Percentiles rank a stretch among this genome's conserved stretches.
These are phyloP conservation scores for Drosophila bocki DNA, from an alignment of 1,140 invertebrate genomes.

Conservation along the genomic window DNA sequence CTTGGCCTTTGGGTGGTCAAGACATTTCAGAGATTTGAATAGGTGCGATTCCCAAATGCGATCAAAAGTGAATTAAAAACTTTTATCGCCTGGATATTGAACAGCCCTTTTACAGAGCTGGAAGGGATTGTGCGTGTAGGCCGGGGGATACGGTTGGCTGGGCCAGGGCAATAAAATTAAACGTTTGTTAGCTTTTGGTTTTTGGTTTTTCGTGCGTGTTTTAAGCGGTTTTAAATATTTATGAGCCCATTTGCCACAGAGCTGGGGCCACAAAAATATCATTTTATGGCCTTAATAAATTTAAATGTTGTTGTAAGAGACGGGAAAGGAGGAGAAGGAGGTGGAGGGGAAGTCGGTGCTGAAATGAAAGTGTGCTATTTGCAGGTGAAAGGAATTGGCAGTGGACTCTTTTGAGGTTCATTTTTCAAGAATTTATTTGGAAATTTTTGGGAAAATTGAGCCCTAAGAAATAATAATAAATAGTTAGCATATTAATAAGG, in stretches of 20 bases:
- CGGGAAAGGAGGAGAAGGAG: not conserved
- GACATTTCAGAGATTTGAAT: slow-evolving; percentile 51
- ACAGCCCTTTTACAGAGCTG: slow-evolving; percentile 3
- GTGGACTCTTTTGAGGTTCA: not conserved
- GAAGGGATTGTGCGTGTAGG: slow-evolving; percentile 5
- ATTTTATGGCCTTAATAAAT: slow-evolving; percentile 78
- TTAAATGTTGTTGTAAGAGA: slow-evolving; percentile 62
- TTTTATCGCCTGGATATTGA: slow-evolving; percentile 61
- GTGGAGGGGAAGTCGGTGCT: not conserved
- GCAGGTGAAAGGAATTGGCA: slow-evolving; percentile 20
- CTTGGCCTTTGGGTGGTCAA: slow-evolving; percentile 67
- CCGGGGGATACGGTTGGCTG: slow-evolving; percentile 16
- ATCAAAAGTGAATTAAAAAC: slow-evolving; percentile 72
- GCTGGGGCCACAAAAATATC: slow-evolving; percentile 65
- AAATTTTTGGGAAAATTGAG: not conserved
- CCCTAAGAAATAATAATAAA: not conserved
- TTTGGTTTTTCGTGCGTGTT: slow-evolving; percentile 64
- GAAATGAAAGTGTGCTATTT: slow-evolving; percentile 31
- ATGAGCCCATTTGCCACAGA: slow-evolving; percentile 72
- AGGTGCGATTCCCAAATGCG: slow-evolving; percentile 73
- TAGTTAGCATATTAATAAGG: not conserved
- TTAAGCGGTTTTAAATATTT: slow-evolving; percentile 81
- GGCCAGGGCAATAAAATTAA: slow-evolving; percentile 72
- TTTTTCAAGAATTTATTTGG: slow-evolving; percentile 11
- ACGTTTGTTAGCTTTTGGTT: slow-evolving; percentile 58